These are phyloP conservation scores for Cyclophora albipunctata DNA, from an alignment of 2,888 invertebrate species.

Conservation along the genomic window DNA sequence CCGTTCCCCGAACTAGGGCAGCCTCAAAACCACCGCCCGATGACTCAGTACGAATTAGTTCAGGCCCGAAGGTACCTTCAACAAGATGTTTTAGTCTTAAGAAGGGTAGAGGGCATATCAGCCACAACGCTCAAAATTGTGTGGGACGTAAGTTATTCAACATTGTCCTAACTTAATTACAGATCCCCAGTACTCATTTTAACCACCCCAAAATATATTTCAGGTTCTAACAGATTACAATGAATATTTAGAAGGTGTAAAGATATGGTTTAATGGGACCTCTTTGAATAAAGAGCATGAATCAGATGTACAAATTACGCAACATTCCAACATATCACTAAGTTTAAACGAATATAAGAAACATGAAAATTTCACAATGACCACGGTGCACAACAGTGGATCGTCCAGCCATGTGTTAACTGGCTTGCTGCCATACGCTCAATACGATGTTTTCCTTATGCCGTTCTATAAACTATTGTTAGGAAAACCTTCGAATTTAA, in stretches of 20 bases:
- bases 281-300: constrained; percentile 51
- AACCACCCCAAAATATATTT: constrained; percentile 18
- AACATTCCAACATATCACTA: constrained; percentile 43
- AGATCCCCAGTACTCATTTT: no score
- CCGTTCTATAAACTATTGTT: constrained; percentile 92
- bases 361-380: constrained; percentile 79
- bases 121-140: constrained; percentile 85
- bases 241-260: constrained; percentile 80
- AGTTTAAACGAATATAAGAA: constrained; percentile 53
- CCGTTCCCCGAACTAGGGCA: constrained; percentile 61
- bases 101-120: constrained; percentile 79
- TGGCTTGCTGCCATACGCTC: constrained; percentile 87
- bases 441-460: constrained; percentile 94
- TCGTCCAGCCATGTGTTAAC: constrained; percentile 84
- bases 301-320: constrained; percentile 39
- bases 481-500: constrained; percentile 94
- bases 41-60: constrained; percentile 84
- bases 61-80: constrained; percentile 85
- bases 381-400: constrained; percentile 81
- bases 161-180: not conserved
- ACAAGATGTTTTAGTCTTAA: constrained; percentile 85
- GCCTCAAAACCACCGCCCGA: constrained; percentile 77
- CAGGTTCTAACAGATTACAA: constrained; percentile 70
- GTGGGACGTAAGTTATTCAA: constrained; percentile 81
- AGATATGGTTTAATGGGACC: constrained; percentile 75